phyloP scores from a whole-genome alignment of 2,113 vertebrate genomes.

The Pyrgilauda ruficollis region DNA sequence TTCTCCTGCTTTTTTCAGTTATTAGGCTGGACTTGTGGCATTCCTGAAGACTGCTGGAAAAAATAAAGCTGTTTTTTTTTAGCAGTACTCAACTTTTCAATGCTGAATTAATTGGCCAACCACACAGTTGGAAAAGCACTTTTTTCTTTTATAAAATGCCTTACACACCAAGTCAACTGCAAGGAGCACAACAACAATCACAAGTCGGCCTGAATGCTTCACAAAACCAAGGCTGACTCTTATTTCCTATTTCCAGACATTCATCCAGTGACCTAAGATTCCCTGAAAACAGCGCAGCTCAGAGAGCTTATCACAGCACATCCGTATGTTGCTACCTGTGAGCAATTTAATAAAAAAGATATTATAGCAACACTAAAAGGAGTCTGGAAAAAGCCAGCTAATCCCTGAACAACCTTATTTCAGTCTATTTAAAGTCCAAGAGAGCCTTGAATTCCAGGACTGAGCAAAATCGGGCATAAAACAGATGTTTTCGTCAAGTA shows the following conservation, averaged over 20 bases:
- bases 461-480: neutral
- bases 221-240: neutral
- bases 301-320: neutral
- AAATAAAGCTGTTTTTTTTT: neutral
- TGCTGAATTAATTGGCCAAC: conserved; percentile 14
- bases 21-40: neutral
- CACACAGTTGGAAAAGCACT: neutral
- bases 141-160: neutral
- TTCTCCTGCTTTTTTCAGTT: neutral
- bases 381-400: conserved; percentile 11
- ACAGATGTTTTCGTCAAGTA: conserved; percentile 2
- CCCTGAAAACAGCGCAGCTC: neutral
- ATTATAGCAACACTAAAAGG: conserved; percentile 12
- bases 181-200: neutral
- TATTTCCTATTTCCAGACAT: neutral
- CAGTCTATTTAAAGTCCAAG: conserved; percentile 48
- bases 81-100: neutral
- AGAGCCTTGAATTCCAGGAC: neutral
- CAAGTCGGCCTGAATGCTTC: neutral
- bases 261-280: neutral
- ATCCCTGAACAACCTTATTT: conserved; percentile 45
- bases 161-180: neutral
- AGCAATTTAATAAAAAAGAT: conserved; percentile 53
- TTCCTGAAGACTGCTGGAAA: neutral
- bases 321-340: neutral